Conservation (phyloP, 2,888 invertebrate genomes). For the Hirtodrosophila alboralis region DNA sequence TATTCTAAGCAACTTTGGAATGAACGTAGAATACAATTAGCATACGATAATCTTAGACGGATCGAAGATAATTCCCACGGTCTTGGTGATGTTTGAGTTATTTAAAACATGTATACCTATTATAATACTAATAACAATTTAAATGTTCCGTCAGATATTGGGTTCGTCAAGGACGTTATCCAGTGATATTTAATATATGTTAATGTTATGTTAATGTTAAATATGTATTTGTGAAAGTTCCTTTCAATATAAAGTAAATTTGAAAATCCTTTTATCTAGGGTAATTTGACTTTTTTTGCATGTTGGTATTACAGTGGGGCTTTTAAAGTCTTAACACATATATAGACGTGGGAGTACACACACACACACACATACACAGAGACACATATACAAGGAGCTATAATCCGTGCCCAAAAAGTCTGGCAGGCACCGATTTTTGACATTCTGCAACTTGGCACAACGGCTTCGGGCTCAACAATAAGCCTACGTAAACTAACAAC, state of each 20-base stretch:
- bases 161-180: not conserved
- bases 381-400: slow-evolving; percentile 27
- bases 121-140: too few relatives aligned
- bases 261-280: slow-evolving; percentile 59
- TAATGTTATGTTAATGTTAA: slow-evolving; percentile 34
- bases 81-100: not conserved
- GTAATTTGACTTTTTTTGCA: slow-evolving; percentile 70
- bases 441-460: slow-evolving; percentile 60
- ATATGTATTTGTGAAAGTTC: slow-evolving; percentile 48
- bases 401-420: slow-evolving; percentile 40
- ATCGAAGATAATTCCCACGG: slow-evolving; percentile 23
- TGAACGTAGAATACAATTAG: too few relatives aligned
- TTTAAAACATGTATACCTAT: slow-evolving; percentile 3
- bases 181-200: slow-evolving; percentile 25
- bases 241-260: slow-evolving; percentile 43
- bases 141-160: slow-evolving; percentile 16
- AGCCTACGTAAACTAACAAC: slow-evolving; percentile 73
- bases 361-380: slow-evolving; percentile 4
- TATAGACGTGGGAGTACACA: slow-evolving; percentile 28
- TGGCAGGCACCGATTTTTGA: slow-evolving; percentile 57
- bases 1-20: too few relatives aligned
- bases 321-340: slow-evolving; percentile 47
- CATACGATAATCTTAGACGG: not conserved
- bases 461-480: slow-evolving; percentile 62
- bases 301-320: slow-evolving; percentile 41